Conservation (phyloP, 2,797 vertebrate species). For the Ctenochaetus hawaiiensis region DNA sequence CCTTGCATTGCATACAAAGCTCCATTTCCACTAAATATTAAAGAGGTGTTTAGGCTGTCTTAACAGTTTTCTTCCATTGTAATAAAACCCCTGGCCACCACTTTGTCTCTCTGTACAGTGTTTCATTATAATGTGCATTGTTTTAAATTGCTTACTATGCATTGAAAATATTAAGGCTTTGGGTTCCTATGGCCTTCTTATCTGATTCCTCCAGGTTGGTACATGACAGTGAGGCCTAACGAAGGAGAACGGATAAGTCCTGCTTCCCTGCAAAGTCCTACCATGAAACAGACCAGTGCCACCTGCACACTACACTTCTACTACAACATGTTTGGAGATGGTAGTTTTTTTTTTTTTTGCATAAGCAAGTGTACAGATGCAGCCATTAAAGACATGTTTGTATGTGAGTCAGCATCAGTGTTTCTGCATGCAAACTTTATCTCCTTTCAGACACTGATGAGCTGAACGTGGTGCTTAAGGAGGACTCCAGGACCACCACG, state of each 20-base stretch:
- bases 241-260: slow-evolving; percentile 69
- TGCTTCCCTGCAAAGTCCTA: slow-evolving; percentile 78
- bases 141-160: neutral
- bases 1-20: neutral
- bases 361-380: neutral
- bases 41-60: no score
- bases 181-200: neutral
- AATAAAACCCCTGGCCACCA: neutral
- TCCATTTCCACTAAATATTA: neutral
- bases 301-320: slow-evolving; percentile 83
- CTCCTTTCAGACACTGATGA: slow-evolving; percentile 65
- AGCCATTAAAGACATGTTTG: neutral
- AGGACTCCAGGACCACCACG: slow-evolving; percentile 66
- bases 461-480: slow-evolving; percentile 74
- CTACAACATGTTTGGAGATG: slow-evolving; percentile 82
- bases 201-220: slow-evolving; percentile 78
- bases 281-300: slow-evolving; percentile 77
- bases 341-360: slow-evolving; percentile 62
- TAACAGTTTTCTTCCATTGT: no score
- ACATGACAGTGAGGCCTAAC: slow-evolving; percentile 76
- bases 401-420: neutral
- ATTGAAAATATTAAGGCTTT: neutral
- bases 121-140: neutral
- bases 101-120: no score
- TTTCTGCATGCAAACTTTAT: neutral